Evolutionary conservation across 1,140 invertebrate genomes (phyloP), one percentile per base, ranked within the genome.

Genomic region (Trichogramma pretiosum): DNA sequence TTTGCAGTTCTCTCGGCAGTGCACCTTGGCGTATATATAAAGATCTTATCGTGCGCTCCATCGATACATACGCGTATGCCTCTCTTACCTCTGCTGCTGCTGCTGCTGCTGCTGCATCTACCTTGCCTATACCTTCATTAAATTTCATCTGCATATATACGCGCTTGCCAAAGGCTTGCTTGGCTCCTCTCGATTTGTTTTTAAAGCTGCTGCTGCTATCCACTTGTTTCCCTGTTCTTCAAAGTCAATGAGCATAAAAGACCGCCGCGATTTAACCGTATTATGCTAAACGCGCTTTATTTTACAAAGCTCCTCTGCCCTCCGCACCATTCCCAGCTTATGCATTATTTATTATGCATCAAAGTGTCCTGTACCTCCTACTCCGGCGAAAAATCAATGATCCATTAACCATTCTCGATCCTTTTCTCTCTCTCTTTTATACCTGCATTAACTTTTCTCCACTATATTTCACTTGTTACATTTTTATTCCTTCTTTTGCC

Each of bases 311-410:
- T 30, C 11, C 13, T 3, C 5, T 11, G 13, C 33, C 33, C n/a
- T 22, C 19, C 30, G 9, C 21, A 9, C 34, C 18, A n/a, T 11
- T 9, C 11, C 17, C 16, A 8, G 13, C 28, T 37, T 16, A 40
- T 46, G 22, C 36, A 50, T 50, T 50, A 46, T 50, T 50, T 45
- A 50, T 44, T n/a, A n/a, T n/a, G n/a, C n/a, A n/a, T n/a, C n/a
- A n/a, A n/a, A n/a, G n/a, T n/a, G n/a, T n/a, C n/a, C n/a, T n/a
- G n/a, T n/a, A n/a, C n/a, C n/a, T n/a, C n/a, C n/a, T n/a, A n/a
- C n/a, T n/a, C n/a, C n/a, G n/a, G n/a, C n/a, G n/a, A n/a, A n/a
- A n/a, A n/a, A n/a, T n/a, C n/a, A n/a, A n/a, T n/a, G n/a, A n/a
- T n/a, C n/a, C n/a, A n/a, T n/a, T n/a, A n/a, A n/a, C n/a, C n/a